Percentiles rank a stretch among this genome's conserved stretches.
Evolutionary conservation across 2,797 vertebrate species (phyloP).

Genomic region (Bucorvus abyssinicus): DNA sequence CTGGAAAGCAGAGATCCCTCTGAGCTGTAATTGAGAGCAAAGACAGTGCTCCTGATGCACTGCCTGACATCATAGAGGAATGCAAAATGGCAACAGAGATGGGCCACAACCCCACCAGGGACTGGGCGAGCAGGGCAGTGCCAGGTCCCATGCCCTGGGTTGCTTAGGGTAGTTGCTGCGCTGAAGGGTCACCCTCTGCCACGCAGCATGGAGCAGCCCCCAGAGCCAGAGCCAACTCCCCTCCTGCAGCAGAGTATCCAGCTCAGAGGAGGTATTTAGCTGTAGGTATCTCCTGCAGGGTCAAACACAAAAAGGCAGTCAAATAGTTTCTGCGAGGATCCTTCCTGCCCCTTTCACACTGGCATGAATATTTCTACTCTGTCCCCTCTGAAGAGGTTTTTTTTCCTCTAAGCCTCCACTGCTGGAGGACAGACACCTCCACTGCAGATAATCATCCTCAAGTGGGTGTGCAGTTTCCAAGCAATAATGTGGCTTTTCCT

Average conservation of each 20-base stretch:
- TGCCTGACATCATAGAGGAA: background rate
- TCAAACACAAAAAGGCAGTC: background rate
- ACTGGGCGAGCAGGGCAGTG: background rate
- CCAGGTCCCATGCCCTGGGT: background rate
- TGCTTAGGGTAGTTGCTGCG: background rate
- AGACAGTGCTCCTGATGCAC: background rate
- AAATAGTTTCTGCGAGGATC: background rate
- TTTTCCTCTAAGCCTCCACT: background rate
- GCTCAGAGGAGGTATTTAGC: background rate
- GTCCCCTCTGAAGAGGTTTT: background rate
- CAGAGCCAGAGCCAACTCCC: background rate
- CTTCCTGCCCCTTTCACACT: background rate
- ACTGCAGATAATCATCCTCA: background rate
- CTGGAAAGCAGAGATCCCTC: constrained; percentile 11
- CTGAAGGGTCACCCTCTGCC: background rate
- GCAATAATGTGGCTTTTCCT: background rate
- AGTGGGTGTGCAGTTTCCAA: background rate
- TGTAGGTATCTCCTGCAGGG: background rate
- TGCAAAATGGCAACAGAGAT: background rate
- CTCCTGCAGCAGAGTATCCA: background rate
- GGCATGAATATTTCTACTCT: background rate
- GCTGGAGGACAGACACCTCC: background rate
- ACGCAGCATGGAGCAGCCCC: background rate
- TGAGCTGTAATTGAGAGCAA: background rate
- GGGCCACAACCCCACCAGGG: background rate